These are phyloP conservation scores for Rhodinocichla rosea DNA, from an alignment of 2,113 vertebrate species.

Conservation along the genomic window DNA sequence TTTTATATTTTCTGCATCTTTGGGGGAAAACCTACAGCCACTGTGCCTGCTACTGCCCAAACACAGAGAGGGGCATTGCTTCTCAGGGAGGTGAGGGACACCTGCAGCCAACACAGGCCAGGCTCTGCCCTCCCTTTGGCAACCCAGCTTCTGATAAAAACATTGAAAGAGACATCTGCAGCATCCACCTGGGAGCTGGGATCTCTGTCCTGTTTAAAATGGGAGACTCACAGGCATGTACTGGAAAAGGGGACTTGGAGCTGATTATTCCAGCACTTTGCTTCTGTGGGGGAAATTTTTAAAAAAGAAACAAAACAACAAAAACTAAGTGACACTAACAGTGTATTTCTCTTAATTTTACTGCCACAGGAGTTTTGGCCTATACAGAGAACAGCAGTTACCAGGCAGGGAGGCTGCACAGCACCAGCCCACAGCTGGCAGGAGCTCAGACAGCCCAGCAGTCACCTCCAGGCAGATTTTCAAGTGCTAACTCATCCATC, in stretches of 20 bases:
- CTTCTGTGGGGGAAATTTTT: background rate
- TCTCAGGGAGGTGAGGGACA: rapidly evolving
- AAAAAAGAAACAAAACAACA: background rate
- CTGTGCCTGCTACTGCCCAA: rapidly evolving
- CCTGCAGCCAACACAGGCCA: background rate
- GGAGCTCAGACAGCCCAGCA: background rate
- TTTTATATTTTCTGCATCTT: background rate
- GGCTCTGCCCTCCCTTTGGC: background rate
- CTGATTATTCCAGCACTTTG: background rate
- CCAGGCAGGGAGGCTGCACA: rapidly evolving
- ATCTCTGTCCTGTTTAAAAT: background rate
- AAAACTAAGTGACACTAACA: background rate
- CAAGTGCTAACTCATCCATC: background rate
- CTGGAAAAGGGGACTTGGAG: background rate
- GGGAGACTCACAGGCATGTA: background rate
- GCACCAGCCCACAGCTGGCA: background rate
- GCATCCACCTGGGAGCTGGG: background rate
- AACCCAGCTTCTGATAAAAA: background rate
- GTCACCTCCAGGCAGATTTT: rapidly evolving
- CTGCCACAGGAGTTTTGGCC: background rate
- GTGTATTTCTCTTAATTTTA: background rate
- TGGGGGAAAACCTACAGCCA: background rate
- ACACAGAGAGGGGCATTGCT: rapidly evolving
- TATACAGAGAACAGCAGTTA: rapidly evolving
- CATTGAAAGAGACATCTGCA: background rate